Conservation (phyloP, 2,888 invertebrate species). For the Mesodorylaimus sp. region DNA sequence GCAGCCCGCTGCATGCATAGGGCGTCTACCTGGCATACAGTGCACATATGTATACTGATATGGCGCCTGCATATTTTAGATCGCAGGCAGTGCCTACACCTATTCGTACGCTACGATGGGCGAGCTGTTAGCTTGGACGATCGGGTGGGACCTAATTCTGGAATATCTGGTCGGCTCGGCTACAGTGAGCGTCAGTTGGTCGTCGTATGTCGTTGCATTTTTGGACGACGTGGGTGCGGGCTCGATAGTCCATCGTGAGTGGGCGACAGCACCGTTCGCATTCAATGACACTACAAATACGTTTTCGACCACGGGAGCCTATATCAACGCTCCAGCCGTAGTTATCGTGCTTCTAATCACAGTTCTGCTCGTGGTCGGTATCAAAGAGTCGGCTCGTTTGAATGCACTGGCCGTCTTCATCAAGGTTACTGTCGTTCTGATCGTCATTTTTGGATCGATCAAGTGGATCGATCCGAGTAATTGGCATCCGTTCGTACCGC, state of each 20-base stretch:
- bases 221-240: constrained; percentile 23
- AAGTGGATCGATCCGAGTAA: constrained; percentile 60
- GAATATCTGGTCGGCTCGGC: constrained; percentile 56
- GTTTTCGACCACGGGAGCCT: too few relatives aligned
- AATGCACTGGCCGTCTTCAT: constrained; percentile 31
- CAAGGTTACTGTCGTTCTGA: constrained; percentile 31
- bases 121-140: constrained; percentile 74
- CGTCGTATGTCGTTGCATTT: constrained; percentile 33
- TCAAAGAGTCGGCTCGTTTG: constrained; percentile 32
- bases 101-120: constrained; percentile 89
- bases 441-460: constrained; percentile 47
- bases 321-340: constrained; percentile 34
- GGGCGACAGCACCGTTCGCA: too few relatives aligned
- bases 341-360: constrained; percentile 37
- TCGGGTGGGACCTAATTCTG: constrained; percentile 29
- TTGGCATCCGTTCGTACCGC: constrained; percentile 46
- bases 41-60: too few relatives aligned
- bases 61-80: too few relatives aligned
- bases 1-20: too few relatives aligned
- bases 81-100: constrained; percentile 50
- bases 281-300: too few relatives aligned
- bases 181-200: constrained; percentile 36
- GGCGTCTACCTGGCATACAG: too few relatives aligned
- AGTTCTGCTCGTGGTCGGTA: constrained; percentile 28
- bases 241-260: too few relatives aligned